A percentile compares a stretch with the other conserved stretches of the same genome.
Evolutionary conservation across 2,797 vertebrate species (phyloP).

Genomic region (Sternotherus odoratus): DNA sequence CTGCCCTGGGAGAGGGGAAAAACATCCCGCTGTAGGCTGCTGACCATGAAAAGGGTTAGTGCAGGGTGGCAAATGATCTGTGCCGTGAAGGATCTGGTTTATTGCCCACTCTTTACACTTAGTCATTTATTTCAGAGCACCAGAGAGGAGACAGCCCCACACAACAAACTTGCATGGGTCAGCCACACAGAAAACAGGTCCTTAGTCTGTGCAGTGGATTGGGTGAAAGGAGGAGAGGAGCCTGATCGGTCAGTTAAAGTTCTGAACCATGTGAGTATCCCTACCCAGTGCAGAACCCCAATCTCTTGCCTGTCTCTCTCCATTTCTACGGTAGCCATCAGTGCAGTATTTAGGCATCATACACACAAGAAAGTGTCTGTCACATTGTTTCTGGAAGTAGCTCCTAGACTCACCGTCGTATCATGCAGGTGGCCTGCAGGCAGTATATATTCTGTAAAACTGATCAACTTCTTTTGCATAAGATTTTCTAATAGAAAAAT

Average conservation of each 20-base stretch:
- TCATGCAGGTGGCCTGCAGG: fast-evolving
- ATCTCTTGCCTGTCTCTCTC: neutral
- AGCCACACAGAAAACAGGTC: neutral
- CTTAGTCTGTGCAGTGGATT: neutral
- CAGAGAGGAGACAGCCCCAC: neutral
- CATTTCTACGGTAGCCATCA: neutral
- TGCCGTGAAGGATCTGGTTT: neutral
- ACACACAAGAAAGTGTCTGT: neutral
- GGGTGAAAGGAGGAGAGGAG: neutral
- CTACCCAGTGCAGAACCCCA: neutral
- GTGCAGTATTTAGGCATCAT: neutral
- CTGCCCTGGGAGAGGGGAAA: neutral
- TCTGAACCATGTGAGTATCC: neutral
- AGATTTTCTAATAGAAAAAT: neutral
- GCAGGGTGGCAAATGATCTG: neutral
- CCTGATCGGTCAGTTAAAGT: neutral
- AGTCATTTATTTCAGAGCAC: neutral
- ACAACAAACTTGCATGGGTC: neutral
- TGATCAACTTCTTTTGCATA: neutral
- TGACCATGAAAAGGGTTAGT: neutral
- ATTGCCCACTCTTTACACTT: neutral
- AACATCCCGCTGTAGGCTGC: neutral
- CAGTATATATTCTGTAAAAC: neutral
- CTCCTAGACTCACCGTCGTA: fast-evolving
- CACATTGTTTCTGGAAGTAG: neutral